Evolutionary conservation across 2,888 invertebrate species (phyloP).

Genomic region (Eurytoma californica): DNA sequence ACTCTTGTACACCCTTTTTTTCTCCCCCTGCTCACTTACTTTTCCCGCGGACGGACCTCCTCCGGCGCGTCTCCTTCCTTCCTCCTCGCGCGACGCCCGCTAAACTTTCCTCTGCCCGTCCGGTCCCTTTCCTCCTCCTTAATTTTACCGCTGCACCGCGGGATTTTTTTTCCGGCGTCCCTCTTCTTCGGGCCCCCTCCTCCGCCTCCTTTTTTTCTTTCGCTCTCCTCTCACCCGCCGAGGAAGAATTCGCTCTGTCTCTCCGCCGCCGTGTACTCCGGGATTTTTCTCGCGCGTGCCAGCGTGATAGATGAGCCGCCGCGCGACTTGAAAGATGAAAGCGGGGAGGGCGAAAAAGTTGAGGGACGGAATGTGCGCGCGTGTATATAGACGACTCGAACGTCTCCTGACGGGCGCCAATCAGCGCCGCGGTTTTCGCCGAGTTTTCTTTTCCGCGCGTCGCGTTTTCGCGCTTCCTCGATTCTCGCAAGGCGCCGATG

Average conservation of each 20-base stretch:
- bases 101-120: slow-evolving; percentile 30
- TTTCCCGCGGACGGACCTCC: slow-evolving; percentile 3
- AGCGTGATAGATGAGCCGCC: slow-evolving; percentile 2
- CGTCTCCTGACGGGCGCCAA: no score
- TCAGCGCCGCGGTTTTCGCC: neutral
- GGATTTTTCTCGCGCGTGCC: slow-evolving; percentile 34
- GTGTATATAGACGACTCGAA: no score
- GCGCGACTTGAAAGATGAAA: slow-evolving; percentile 40
- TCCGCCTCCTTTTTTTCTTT: neutral
- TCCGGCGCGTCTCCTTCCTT: slow-evolving; percentile 1
- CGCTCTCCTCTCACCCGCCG: neutral
- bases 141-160: slow-evolving; percentile 24
- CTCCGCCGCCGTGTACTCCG: slow-evolving; percentile 22
- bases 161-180: slow-evolving; percentile 5
- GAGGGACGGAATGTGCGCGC: slow-evolving; percentile 15
- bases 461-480: slow-evolving; percentile 3
- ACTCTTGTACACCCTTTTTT: slow-evolving; percentile 30
- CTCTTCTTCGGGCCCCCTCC: neutral
- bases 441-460: slow-evolving; percentile 3
- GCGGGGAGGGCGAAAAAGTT: slow-evolving; percentile 25
- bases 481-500: neutral
- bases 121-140: neutral
- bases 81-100: slow-evolving; percentile 2
- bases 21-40: neutral
- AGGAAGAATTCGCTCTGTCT: slow-evolving; percentile 14